Evolutionary conservation across 2,113 vertebrate species (phyloP), one percentile per base, ranked within the genome.

Genomic region (Prinia subflava): DNA sequence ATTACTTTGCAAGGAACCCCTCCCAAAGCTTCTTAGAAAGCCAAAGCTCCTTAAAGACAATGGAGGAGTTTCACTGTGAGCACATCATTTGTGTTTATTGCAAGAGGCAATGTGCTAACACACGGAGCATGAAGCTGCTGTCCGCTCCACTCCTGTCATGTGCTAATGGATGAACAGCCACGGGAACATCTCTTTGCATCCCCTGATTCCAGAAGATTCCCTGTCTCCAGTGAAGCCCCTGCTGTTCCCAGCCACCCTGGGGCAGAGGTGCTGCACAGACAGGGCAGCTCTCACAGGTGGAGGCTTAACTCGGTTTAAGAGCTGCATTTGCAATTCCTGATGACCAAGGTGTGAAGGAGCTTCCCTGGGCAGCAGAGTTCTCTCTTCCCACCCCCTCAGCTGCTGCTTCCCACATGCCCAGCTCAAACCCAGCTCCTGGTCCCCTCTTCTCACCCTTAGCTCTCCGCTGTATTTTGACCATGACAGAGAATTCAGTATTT

Each of bases 11-110:
- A 16, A 59, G 74, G 81, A 92, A 70, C 83, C 86, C 90, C 82
- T 52, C 73, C 57, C 78, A 57, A 95, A 87, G 65, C 92, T 94
- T 87, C 89, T 92, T 91, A 80, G 92, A 93, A 94, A 92, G 77
- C 81, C 10, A 4, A 46, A 82, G 87, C 6, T 3, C 90, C 78
- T 91, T 87, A 44, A 78, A 95, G 81, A 52, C 88, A 86, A 37
- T 37, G 2, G 81, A 20, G 49, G 71, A 37, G 69, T 55, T 79
- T 79, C 10, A 7, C 6, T 57, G 67, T 15, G 4, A 56, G 24
- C 21, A 2, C 46, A 7, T 16, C 2, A 1, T 35, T 76, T 44
- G 17, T 60, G 13, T 73, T 92, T 83, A 49, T 35, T 60, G 39
- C 50, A 4, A 2, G 59, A 90, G 67, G 12, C n/a, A 33, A 70